phyloP scores from a whole-genome alignment of 2,888 invertebrate genomes.

The Mesorhabditis sp. region DNA sequence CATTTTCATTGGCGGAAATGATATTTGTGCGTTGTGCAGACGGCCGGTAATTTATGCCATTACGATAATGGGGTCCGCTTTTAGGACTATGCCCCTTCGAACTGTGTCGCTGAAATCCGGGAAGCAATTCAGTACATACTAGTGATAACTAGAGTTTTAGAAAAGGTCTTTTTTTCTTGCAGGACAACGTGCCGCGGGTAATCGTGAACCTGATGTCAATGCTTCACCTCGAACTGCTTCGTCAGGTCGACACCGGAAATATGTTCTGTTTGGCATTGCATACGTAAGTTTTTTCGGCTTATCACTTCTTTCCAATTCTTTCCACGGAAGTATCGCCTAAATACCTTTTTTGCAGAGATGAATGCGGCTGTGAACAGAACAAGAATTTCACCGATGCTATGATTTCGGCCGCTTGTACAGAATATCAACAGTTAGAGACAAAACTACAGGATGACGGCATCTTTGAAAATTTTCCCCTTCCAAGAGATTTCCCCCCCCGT shows the following conservation, averaged over 20 bases:
- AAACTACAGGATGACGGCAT: too few species aligned
- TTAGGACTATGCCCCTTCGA: constrained; percentile 24
- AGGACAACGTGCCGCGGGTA: constrained; percentile 35
- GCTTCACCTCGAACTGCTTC: constrained; percentile 34
- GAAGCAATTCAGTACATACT: constrained; percentile 26
- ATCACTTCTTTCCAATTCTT: not conserved
- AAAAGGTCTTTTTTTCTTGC: constrained; percentile 14
- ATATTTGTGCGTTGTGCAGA: constrained; percentile 38
- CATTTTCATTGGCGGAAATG: constrained; percentile 50
- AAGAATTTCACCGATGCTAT: constrained; percentile 33
- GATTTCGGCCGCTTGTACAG: constrained; percentile 11
- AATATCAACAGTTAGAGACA: too few species aligned
- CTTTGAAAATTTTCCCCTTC: too few species aligned
- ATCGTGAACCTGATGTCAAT: constrained; percentile 38
- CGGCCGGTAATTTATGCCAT: constrained; percentile 21
- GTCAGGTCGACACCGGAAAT: constrained; percentile 32
- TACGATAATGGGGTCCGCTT: constrained; percentile 5
- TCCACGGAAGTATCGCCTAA: not conserved
- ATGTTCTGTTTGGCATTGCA: constrained; percentile 31
- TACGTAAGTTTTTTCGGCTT: constrained; percentile 14
- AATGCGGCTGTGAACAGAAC: constrained; percentile 38
- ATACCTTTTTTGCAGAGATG: constrained; percentile 26
- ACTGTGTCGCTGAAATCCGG: constrained; percentile 29
- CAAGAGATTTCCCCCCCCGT: too few species aligned
- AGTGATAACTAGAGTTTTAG: too few species aligned